Evolutionary conservation across 1,140 invertebrate species (phyloP).

Genomic region (Antheraea mylitta): DNA sequence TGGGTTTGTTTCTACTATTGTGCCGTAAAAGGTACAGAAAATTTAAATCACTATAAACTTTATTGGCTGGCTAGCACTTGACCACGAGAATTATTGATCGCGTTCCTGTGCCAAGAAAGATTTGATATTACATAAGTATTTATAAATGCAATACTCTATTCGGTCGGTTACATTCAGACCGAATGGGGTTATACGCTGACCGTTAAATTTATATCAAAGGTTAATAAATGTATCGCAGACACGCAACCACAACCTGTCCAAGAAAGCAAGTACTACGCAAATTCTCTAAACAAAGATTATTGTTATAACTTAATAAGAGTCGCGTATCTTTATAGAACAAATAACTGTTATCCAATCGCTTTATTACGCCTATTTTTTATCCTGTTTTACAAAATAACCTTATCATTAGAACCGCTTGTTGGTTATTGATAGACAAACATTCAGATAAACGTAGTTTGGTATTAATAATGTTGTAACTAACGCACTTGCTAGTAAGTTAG

Average conservation of each 20-base stretch:
- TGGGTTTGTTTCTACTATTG: too few species aligned
- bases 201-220: slow-evolving; percentile 52
- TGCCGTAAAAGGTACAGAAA: too few species aligned
- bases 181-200: slow-evolving; percentile 44
- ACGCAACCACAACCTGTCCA: slow-evolving; percentile 36
- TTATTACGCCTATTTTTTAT: too few species aligned
- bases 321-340: too few species aligned
- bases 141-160: slow-evolving; percentile 27
- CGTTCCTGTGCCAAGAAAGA: slow-evolving; percentile 6
- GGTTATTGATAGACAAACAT: too few species aligned
- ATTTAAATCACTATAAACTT: too few species aligned
- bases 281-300: slow-evolving; percentile 11
- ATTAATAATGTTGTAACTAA: too few species aligned
- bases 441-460: too few species aligned
- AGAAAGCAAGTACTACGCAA: slow-evolving; percentile 35
- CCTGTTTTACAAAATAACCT: too few species aligned
- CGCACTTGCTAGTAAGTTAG: too few species aligned
- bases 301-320: slow-evolving; percentile 4
- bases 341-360: too few species aligned
- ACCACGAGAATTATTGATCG: neutral
- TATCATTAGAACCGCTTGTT: too few species aligned
- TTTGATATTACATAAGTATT: slow-evolving; percentile 19
- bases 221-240: slow-evolving; percentile 42
- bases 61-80: neutral
- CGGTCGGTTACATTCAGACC: slow-evolving; percentile 18